Base-by-base conservation (phyloP, 2,113 vertebrate species). In the Catagonus wagneri region DNA sequence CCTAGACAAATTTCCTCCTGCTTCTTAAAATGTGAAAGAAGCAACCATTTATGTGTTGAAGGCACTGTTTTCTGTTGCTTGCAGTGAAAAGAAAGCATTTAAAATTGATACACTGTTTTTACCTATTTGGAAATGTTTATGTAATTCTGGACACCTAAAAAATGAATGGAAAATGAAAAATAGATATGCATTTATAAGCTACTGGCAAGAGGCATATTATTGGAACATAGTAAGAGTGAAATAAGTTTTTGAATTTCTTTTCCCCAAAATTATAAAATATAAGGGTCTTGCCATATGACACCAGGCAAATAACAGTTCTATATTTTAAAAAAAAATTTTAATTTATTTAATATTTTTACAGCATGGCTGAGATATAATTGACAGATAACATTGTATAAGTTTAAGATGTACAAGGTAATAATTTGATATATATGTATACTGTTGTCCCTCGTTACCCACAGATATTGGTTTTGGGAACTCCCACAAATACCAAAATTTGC, bases 221-320 rank as follows among this genome's bases (percentile, higher is more conserved):
- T 20, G n/a, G 34, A 19, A 83, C 39, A 44, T 13, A 60, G 29
- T 20, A 72, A 17, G 7, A 74, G 12, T 93, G 52, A 79, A 89
- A 78, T 56, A 66, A 11, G 20, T 86, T 85, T 84, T 91, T n/a
- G 4, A 56, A 56, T 79, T 94, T 78, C 36, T 95, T 79, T 56
- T 29, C 63, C 27, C 27, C 20, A 6, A 56, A 78, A 83, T 56
- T 84, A 89, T 56, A 60, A 76, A 93, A 79, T 17, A 54, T 17
- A 23, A 6, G 13, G 39, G 29, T 65, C 50, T 78, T 11, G 76
- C 27, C n/a, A 44, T 44, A 29, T 50, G 75, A 65, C 7, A 81
- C 20, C 56, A 65, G 7, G 34, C 23, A 87, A 92, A 87, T 74
- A 58, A 65, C 11, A 3, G 32, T 60, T 74, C 4, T 68, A 3